Conservation (phyloP, 2,113 vertebrate genomes). For the Myotis lucifugus region DNA sequence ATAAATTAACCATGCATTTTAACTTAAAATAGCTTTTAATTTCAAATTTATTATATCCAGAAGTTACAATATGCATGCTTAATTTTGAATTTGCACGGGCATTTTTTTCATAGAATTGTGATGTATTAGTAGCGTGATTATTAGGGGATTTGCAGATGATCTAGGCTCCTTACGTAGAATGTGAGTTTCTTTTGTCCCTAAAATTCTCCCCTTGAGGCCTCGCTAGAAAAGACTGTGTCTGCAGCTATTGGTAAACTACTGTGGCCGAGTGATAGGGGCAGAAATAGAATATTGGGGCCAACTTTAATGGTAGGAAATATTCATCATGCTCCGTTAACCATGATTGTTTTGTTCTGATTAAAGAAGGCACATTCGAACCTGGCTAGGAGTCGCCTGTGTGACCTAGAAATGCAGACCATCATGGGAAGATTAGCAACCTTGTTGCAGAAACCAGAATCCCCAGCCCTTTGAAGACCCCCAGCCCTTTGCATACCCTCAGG, state of each 20-base stretch:
- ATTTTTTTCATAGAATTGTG: background rate
- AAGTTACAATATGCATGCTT: background rate
- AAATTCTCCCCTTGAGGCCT: background rate
- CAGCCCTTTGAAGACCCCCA: too few species aligned
- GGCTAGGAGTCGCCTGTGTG: too few species aligned
- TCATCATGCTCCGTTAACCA: too few species aligned
- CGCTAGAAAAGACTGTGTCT: background rate
- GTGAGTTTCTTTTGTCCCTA: background rate
- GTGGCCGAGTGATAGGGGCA: background rate
- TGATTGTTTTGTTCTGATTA: too few species aligned
- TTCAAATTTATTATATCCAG: conserved; percentile 1
- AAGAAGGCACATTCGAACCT: too few species aligned
- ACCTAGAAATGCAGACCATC: too few species aligned
- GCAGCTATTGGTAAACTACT: background rate
- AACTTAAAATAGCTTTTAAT: background rate
- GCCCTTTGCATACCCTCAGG: too few species aligned
- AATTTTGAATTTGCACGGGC: background rate
- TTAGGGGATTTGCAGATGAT: background rate
- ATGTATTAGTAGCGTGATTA: background rate
- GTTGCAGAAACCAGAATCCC: too few species aligned
- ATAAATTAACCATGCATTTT: background rate
- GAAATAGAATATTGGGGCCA: too few species aligned
- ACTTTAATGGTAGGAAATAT: too few species aligned
- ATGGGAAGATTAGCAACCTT: too few species aligned
- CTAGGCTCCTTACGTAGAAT: background rate